Base-by-base conservation (phyloP, 2,113 vertebrate species). In the Kryptolebias marmoratus region DNA sequence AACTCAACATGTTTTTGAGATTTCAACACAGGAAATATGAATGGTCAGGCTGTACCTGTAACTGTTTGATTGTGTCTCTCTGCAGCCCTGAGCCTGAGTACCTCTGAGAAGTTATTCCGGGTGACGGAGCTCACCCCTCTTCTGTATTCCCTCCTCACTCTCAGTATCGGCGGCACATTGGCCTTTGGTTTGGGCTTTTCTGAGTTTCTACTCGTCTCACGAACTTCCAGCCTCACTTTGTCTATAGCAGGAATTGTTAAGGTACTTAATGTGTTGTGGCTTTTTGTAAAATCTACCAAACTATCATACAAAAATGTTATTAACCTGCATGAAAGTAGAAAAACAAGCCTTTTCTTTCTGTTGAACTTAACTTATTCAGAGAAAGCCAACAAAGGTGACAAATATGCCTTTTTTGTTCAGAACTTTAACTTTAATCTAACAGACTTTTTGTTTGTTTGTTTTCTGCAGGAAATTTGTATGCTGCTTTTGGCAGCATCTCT, bases 181-280 rank as follows among this genome's bases (percentile, higher is more conserved):
- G 97, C 97, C 68, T 99, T 98, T 56, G 97, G 96, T 18, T 91
- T 99, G 70, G 95, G 97, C 84, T 99, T 97, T 92, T 98, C 98
- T 0, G 96, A 98, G 92, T 98, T 98, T 88, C 94, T 99, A 64
- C 91, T 99, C 31, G 96, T 99, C 71, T 97, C 97, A 69, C 93
- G 94, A 62, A 97, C 97, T 39, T 98, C 97, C 83, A 96, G 97
- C 90, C 96, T 99, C 76, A 97, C 96, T 0, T 92, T 98, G 39
- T 98, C 97, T 80, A 95, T 99, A 52, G 94, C 97, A 22, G 98
- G 97, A 74, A 96, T 99, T 77, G 97, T 99, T 88, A 98, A 98
- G 97, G 97, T 98, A 64, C 13, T 4, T 28, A 31, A 0, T 4
- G 8, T 10, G 22, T 3, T 18, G 48, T 49, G 15, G 1, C 2